These are phyloP conservation scores for Hypsopygia costalis DNA, from an alignment of 2,888 invertebrate species.

Conservation along the genomic window DNA sequence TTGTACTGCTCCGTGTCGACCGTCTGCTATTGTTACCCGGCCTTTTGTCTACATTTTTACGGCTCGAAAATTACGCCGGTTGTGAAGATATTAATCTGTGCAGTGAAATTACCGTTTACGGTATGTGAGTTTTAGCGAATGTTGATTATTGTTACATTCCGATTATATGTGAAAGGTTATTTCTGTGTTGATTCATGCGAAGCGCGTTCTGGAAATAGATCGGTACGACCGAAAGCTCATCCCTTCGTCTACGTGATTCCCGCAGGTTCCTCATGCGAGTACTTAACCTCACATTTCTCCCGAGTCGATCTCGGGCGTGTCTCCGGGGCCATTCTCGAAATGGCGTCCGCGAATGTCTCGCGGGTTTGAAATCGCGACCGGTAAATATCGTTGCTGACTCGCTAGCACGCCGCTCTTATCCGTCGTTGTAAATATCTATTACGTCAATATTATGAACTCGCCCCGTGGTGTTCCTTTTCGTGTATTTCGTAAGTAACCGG, in stretches of 20 bases:
- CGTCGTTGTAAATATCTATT: constrained; percentile 30
- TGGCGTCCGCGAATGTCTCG: constrained; percentile 69
- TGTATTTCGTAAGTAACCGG: constrained; percentile 15
- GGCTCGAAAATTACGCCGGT: constrained; percentile 50
- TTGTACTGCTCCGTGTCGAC: constrained; percentile 52
- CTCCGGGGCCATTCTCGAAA: constrained; percentile 59
- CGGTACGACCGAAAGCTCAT: constrained; percentile 65
- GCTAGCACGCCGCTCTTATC: constrained; percentile 33
- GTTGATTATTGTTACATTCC: constrained; percentile 64
- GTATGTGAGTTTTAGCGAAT: constrained; percentile 65
- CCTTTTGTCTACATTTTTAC: constrained; percentile 64
- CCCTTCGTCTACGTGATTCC: constrained; percentile 59
- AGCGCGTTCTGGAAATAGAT: constrained; percentile 78
- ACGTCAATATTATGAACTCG: constrained; percentile 13
- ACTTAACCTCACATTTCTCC: constrained; percentile 23
- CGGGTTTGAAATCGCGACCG: constrained; percentile 72
- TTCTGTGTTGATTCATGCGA: constrained; percentile 79
- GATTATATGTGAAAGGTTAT: constrained; percentile 75
- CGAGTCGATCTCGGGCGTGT: constrained; percentile 60
- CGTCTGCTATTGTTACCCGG: constrained; percentile 56
- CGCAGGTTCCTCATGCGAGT: constrained; percentile 33
- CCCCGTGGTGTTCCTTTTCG: too few relatives aligned
- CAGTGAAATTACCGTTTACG: constrained; percentile 73
- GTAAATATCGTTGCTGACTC: constrained; percentile 53
- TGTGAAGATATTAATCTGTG: constrained; percentile 61